Percentiles rank a stretch among this genome's conserved stretches.
Evolutionary conservation across 2,797 vertebrate genomes (phyloP).

Genomic region (Todus mexicanus): DNA sequence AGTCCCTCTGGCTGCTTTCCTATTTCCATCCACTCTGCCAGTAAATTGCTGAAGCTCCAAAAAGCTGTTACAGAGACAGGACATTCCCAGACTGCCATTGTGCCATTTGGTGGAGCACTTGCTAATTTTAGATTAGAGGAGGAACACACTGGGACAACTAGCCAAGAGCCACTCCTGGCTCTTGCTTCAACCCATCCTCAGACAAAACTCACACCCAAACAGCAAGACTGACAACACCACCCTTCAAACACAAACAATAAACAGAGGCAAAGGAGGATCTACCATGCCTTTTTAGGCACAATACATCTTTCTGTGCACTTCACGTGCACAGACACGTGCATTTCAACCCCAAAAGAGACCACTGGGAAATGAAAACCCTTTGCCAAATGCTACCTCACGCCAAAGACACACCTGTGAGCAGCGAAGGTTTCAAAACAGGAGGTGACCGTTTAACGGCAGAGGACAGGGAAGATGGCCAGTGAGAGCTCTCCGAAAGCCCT

Average conservation of each 20-base stretch:
- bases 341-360: neutral
- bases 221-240: neutral
- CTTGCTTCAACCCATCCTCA: constrained; percentile 7
- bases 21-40: constrained; percentile 79
- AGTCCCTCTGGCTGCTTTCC: constrained; percentile 81
- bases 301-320: neutral
- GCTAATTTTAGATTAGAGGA: constrained; percentile 77
- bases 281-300: neutral
- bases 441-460: neutral
- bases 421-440: neutral
- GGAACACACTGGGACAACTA: constrained; percentile 61
- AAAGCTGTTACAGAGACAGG: constrained; percentile 64
- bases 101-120: constrained; percentile 63
- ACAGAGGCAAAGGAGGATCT: neutral
- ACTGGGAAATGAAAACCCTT: neutral
- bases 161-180: constrained; percentile 39
- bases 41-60: constrained; percentile 68
- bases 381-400: rapidly evolving
- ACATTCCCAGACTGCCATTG: constrained; percentile 78
- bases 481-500: neutral
- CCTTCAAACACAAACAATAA: neutral
- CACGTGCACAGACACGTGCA: neutral
- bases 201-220: constrained; percentile 20
- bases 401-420: neutral
- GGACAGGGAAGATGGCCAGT: neutral